Conservation (phyloP, 2,888 invertebrate genomes). For the Caenorhabditis japonica region DNA sequence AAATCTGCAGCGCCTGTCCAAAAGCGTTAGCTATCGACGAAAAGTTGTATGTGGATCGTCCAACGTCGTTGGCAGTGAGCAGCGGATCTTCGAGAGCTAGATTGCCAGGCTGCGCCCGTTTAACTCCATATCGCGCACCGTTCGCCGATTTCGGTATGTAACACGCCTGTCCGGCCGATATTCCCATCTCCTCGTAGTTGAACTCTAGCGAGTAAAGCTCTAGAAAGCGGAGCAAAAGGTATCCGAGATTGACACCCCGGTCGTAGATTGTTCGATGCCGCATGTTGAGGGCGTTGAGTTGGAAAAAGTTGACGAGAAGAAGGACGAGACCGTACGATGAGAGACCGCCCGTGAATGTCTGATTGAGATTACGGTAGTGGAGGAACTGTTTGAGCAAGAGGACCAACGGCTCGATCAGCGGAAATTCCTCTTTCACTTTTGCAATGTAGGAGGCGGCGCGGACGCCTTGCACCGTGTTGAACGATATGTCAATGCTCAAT, state of each 20-base stretch:
- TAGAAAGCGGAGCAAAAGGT: constrained; percentile 75
- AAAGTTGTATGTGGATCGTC: constrained; percentile 94
- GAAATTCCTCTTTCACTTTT: constrained; percentile 81
- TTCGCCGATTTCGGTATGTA: constrained; percentile 39
- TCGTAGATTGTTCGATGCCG: constrained; percentile 46
- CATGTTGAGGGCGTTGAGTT: constrained; percentile 57
- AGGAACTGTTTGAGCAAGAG: constrained; percentile 98
- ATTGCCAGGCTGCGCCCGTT: constrained; percentile 83
- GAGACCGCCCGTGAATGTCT: constrained; percentile 99
- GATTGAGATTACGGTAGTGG: constrained; percentile 95
- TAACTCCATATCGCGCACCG: constrained; percentile 76
- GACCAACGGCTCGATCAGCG: constrained; percentile 91
- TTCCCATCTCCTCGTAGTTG: constrained; percentile 86
- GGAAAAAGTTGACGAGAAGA: constrained; percentile 93
- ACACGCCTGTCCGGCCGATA: constrained; percentile 53
- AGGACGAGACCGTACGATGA: constrained; percentile 98
- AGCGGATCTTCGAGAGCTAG: constrained; percentile 98
- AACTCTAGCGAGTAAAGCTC: constrained; percentile 84
- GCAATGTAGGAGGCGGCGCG: constrained; percentile 86
- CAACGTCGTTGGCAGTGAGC: constrained; percentile 93
- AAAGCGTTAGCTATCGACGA: constrained; percentile 92
- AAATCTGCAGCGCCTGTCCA: constrained; percentile 88
- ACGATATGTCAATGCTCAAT: constrained; percentile 96
- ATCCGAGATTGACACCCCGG: constrained; percentile 84
- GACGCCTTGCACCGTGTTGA: constrained; percentile 98